Conservation (phyloP, 1,140 invertebrate species). For the Ctenoplectra terminalis region DNA sequence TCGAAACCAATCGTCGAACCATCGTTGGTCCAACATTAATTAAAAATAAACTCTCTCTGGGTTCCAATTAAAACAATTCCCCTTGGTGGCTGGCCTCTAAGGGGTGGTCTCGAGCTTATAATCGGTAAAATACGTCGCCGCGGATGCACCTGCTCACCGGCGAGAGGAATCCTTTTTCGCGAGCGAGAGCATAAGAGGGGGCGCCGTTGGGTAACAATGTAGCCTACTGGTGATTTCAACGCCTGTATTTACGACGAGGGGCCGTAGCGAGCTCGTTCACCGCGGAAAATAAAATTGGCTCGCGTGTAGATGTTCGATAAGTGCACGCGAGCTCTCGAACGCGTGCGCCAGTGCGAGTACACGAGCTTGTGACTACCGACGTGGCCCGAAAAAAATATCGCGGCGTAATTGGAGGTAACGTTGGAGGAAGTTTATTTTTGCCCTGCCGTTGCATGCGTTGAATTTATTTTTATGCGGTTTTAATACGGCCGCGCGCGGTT, state of each 20-base stretch:
- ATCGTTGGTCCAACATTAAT: conserved; percentile 2
- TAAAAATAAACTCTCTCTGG: conserved; percentile 1
- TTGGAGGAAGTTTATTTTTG: conserved; percentile 6
- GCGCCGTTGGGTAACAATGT: conserved; percentile 20
- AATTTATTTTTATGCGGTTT: conserved; percentile 39
- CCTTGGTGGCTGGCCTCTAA: background rate
- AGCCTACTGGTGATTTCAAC: conserved; percentile 15
- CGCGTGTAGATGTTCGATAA: background rate
- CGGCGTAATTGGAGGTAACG: conserved; percentile 17
- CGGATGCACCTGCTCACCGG: conserved; percentile 25
- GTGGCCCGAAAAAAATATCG: background rate
- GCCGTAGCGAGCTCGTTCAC: background rate
- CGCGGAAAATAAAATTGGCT: background rate
- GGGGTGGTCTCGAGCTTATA: conserved; percentile 31
- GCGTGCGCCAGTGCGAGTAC: no score
- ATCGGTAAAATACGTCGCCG: conserved; percentile 36
- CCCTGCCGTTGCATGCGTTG: background rate
- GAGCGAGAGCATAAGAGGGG: background rate
- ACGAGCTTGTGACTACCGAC: no score
- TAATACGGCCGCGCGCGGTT: conserved; percentile 1
- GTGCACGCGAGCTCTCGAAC: background rate
- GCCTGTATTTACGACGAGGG: background rate
- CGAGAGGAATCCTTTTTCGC: background rate
- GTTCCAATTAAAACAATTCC: conserved; percentile 31
- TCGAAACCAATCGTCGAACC: background rate